A percentile compares a stretch with the other conserved stretches of the same genome.
phyloP scores from a whole-genome alignment of 2,888 invertebrate genomes.

The Octonoba sinensis region DNA sequence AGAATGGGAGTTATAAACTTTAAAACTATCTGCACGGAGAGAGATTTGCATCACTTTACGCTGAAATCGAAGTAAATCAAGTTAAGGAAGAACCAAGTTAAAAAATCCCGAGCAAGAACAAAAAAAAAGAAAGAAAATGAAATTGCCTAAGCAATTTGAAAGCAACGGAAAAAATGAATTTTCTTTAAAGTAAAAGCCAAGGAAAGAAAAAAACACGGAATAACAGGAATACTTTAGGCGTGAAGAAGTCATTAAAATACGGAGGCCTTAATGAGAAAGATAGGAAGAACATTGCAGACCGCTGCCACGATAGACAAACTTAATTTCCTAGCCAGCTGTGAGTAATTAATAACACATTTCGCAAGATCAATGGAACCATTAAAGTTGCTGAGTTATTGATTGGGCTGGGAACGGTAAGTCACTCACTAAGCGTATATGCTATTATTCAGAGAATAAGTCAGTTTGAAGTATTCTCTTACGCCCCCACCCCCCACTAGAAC shows the following conservation, averaged over 20 bases:
- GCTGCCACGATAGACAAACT: constrained; percentile 57
- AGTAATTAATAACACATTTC: constrained; percentile 62
- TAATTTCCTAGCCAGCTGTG: constrained; percentile 56
- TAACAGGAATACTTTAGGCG: constrained; percentile 42
- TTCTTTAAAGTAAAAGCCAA: not conserved
- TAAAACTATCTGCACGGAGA: not conserved
- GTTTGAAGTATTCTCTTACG: constrained; percentile 31
- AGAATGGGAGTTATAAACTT: no score
- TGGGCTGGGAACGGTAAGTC: constrained; percentile 28
- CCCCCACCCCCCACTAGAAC: no score
- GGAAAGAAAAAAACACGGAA: constrained; percentile 12
- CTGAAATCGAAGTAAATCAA: constrained; percentile 31
- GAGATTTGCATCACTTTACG: constrained; percentile 22
- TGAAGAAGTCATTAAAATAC: constrained; percentile 58
- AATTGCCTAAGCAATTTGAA: constrained; percentile 50
- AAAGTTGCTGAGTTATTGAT: constrained; percentile 57
- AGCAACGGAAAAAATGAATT: constrained; percentile 9
- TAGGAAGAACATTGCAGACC: constrained; percentile 41
- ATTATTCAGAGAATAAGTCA: constrained; percentile 22
- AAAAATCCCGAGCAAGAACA: constrained; percentile 24
- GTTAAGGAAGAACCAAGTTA: constrained; percentile 23
- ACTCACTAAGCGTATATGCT: constrained; percentile 30
- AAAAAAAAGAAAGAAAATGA: constrained; percentile 47
- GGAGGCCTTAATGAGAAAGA: constrained; percentile 53
- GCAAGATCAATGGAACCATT: constrained; percentile 55